Evolutionary conservation across 2,797 vertebrate species (phyloP), one percentile per base, ranked within the genome.

Genomic region (Scolopax rusticola): DNA sequence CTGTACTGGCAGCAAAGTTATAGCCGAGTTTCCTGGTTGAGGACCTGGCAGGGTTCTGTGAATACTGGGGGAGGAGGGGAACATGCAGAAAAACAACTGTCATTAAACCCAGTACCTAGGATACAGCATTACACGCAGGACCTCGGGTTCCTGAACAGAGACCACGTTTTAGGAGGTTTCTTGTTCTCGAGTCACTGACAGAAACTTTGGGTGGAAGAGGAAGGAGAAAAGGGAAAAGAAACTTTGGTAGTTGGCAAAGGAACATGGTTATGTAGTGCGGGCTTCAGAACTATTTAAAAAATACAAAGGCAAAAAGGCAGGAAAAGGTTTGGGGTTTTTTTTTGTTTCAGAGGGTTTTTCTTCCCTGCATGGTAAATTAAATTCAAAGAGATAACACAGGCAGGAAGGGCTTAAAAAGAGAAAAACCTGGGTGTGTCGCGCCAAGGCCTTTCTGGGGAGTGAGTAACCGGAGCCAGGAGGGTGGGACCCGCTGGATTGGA

Each of bases 361-460:
- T 73, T 60, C 86, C 68, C 63, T 11, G 59, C 23, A 4, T 15
- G 43, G 77, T 25, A 85, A 91, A 87, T 56, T 43, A 89, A 92
- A 91, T n/a, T 77, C 64, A 21, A 60, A 76, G 86, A 94, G 94
- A 93, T 90, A 96, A 92, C 75, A 40, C 1, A 48, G 17, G 59
- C 94, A 96, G 96, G 92, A 94, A 96, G 76, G 64, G 82, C 56
- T 92, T 43, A 59, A 67, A 57, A 45, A 50, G 83, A 68, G 57
- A 69, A 79, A 82, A 69, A 78, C 5, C 61, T 54, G 96, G 95
- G 94, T 95, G 97, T 96, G 94, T 75, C 92, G 28, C 15, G 12
- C 36, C 76, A 57, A 82, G 89, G 70, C 75, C 92, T 36, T 87
- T 90, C 88, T 48, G 33, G 75, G 24, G 19, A 80, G 77, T 45